Conservation (phyloP, 1,140 invertebrate genomes). For the Rhynchophorus ferrugineus region DNA sequence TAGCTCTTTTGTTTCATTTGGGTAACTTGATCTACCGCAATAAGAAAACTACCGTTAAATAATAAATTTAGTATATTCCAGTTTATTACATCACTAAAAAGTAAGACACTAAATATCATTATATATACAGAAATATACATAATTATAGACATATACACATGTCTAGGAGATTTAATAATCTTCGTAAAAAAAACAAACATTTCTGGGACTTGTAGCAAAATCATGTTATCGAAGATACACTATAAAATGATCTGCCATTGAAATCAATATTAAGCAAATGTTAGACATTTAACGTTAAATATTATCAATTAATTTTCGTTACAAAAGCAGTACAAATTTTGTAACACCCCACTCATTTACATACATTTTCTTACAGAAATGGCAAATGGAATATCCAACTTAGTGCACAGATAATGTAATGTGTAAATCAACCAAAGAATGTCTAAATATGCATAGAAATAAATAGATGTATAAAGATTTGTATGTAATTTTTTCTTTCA, state of each 20-base stretch:
- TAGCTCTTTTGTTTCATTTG: too few species aligned
- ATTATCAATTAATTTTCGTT: slow-evolving; percentile 11
- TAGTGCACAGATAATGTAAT: too few species aligned
- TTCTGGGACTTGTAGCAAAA: too few species aligned
- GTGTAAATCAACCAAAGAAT: slow-evolving; percentile 1
- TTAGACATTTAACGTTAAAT: slow-evolving; percentile 9
- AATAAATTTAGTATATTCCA: slow-evolving; percentile 25
- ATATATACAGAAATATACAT: slow-evolving; percentile 25
- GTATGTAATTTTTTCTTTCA: too few species aligned
- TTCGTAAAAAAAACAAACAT: too few species aligned
- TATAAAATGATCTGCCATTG: too few species aligned
- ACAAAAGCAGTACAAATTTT: slow-evolving; percentile 10
- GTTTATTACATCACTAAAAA: slow-evolving; percentile 22
- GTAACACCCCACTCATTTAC: neutral
- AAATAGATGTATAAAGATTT: slow-evolving; percentile 7
- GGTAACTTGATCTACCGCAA: too few species aligned
- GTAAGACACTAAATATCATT: slow-evolving; percentile 18
- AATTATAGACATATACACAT: slow-evolving; percentile 18
- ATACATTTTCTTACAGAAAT: neutral
- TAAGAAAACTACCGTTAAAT: slow-evolving; percentile 7
- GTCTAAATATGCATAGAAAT: neutral
- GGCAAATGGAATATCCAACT: too few species aligned
- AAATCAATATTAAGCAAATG: too few species aligned
- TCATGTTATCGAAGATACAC: too few species aligned
- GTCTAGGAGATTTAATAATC: too few species aligned